phyloP scores from a whole-genome alignment of 2,888 invertebrate genomes.

The Nebria salina region DNA sequence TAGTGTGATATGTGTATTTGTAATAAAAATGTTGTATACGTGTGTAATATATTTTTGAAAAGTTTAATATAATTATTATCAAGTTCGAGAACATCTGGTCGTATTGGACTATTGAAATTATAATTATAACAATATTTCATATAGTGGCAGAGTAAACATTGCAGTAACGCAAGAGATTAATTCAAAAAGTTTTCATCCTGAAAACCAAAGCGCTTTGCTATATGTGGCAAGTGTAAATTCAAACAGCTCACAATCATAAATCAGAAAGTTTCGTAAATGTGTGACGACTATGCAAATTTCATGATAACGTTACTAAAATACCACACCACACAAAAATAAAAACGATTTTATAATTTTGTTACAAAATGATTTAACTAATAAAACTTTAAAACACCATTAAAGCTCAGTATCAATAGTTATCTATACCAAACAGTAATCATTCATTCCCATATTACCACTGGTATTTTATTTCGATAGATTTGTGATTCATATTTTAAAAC shows the following conservation, averaged over 20 bases:
- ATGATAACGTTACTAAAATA: slow-evolving; percentile 1
- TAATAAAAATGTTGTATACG: too few species aligned
- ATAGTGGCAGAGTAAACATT: neutral
- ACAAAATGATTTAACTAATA: too few species aligned
- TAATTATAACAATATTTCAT: neutral
- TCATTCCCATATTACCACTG: too few species aligned
- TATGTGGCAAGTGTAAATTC: slow-evolving; percentile 5
- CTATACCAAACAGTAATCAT: too few species aligned
- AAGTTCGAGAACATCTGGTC: neutral
- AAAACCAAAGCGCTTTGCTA: neutral
- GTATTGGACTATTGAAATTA: neutral
- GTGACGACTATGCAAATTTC: slow-evolving; percentile 10
- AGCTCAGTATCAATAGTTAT: too few species aligned
- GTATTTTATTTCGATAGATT: too few species aligned
- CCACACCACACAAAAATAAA: neutral
- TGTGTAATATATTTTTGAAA: neutral
- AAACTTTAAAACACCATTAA: too few species aligned
- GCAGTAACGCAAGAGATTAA: slow-evolving; percentile 2
- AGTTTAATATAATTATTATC: neutral
- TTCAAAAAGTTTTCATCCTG: neutral
- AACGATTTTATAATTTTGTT: too few species aligned
- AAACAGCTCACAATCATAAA: neutral
- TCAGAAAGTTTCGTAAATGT: neutral
- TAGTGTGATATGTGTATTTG: too few species aligned
- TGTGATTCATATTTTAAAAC: too few species aligned